Conservation (phyloP, 2,113 vertebrate genomes). For the Perca fluviatilis region DNA sequence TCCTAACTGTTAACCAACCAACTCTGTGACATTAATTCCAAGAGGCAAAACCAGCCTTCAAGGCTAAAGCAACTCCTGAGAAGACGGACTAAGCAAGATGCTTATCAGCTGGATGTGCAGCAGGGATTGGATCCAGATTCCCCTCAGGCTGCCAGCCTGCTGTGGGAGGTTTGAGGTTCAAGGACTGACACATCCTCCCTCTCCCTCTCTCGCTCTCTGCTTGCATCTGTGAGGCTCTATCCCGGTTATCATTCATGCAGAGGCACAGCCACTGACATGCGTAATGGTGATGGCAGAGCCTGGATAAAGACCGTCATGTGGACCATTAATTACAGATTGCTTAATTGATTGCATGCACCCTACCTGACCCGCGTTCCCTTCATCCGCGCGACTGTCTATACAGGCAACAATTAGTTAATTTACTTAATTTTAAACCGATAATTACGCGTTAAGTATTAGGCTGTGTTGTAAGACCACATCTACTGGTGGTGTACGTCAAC, state of each 20-base stretch:
- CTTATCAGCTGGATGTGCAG: conserved; percentile 53
- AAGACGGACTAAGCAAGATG: conserved; percentile 26
- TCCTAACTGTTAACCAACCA: not conserved
- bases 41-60: conserved; percentile 32
- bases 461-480: not conserved
- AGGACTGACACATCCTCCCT: conserved; percentile 59
- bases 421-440: not conserved
- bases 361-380: conserved; percentile 35
- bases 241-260: conserved; percentile 56
- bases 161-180: conserved; percentile 61
- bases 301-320: conserved; percentile 55
- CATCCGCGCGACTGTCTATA: too few species aligned
- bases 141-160: conserved; percentile 39
- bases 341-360: conserved; percentile 59
- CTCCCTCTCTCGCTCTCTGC: conserved; percentile 13
- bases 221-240: conserved; percentile 34
- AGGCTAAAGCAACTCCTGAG: conserved; percentile 21
- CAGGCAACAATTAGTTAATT: not conserved
- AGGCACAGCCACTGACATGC: conserved; percentile 60
- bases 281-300: conserved; percentile 53
- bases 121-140: conserved; percentile 44
- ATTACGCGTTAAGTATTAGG: not conserved
- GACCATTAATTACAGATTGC: conserved; percentile 51
- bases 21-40: conserved; percentile 28
- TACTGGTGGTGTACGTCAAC: not conserved